Base-by-base conservation (phyloP, 2,888 invertebrate genomes). In the Pollenia amentaria region DNA sequence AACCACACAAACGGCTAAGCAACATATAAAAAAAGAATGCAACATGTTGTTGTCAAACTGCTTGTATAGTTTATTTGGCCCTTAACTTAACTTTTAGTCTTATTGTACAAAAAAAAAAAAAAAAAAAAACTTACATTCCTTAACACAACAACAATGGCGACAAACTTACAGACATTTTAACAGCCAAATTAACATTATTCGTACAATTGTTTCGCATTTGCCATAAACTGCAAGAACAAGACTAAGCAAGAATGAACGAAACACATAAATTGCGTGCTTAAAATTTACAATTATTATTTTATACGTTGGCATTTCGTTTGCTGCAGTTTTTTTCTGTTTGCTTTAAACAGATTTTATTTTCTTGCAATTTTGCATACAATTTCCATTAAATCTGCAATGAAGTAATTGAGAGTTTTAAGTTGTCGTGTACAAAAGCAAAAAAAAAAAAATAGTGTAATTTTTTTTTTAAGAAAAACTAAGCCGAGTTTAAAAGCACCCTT, bases 201-300 rank as follows among this genome's bases (percentile, higher is more conserved):
- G 12, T 55, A 40, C 80, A 80, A 65, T 65, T 80, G 64, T 64
- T 40, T 73, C 73, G 64, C 38, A 44, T 38, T 72, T 72, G 62
- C 46, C 44, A 55, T 64, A 70, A 70, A 64, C 44, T 38, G 38
- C 64, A 46, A 46, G 55, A 72, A 46, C 62, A 16, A 40, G 73
- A 14, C 60, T 9, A 40, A 60, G 12, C 21, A 42, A 77, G 7
- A 70, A 60, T 48, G 18, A 1, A 16, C 16, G 9, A 67, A n/a
- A 42, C 67, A 51, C 75, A 70, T 87, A 86, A 85, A 88, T 87
- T 88, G 88, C 88, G 88, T 88, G 88, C 81, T 87, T 85, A 85
- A 88, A 88, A 88, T 88, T 75, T 79, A 65, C 80, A 87, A 88
- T 88, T 87, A 87, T 82, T 77, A 60, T 75, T 79, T 76, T 65